These are phyloP conservation scores for Dolomedes plantarius DNA, from an alignment of 2,888 invertebrate genomes.

Conservation along the genomic window DNA sequence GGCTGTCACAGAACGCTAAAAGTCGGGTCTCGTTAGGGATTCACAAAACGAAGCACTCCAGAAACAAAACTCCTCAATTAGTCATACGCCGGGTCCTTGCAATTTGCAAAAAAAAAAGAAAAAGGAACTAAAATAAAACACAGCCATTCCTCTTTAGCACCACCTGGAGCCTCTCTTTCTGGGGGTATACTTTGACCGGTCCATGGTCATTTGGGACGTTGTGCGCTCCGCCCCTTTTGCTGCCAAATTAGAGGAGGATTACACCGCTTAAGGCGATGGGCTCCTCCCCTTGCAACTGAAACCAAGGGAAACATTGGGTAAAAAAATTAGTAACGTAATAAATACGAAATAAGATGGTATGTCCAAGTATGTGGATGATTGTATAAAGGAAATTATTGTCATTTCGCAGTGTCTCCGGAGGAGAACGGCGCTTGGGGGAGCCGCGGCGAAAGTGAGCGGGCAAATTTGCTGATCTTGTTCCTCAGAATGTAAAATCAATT, in stretches of 20 bases:
- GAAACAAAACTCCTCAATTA: not conserved
- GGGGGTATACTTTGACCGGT: constrained; percentile 49
- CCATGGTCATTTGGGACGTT: constrained; percentile 67
- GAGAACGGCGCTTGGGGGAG: not conserved
- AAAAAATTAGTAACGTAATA: constrained; percentile 51
- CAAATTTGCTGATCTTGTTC: not conserved
- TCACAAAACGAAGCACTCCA: constrained; percentile 13
- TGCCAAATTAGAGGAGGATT: constrained; percentile 51
- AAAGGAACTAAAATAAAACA: not conserved
- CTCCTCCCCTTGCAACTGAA: constrained; percentile 20
- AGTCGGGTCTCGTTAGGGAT: constrained; percentile 11
- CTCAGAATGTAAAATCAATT: not conserved
- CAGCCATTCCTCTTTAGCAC: constrained; percentile 64
- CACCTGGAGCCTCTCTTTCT: constrained; percentile 47
- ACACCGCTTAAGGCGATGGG: constrained; percentile 37
- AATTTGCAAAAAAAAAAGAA: not conserved
- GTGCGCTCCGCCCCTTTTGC: constrained; percentile 53
- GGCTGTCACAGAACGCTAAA: not conserved
- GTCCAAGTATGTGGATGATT: constrained; percentile 66
- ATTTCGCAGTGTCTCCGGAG: constrained; percentile 52
- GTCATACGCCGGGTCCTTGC: not conserved
- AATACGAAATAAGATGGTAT: constrained; percentile 67
- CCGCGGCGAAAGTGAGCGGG: not conserved
- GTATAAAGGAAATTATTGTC: constrained; percentile 68
- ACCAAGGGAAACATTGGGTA: not conserved